Conservation (phyloP, 2,888 invertebrate genomes). For the Eilema griseolum region DNA sequence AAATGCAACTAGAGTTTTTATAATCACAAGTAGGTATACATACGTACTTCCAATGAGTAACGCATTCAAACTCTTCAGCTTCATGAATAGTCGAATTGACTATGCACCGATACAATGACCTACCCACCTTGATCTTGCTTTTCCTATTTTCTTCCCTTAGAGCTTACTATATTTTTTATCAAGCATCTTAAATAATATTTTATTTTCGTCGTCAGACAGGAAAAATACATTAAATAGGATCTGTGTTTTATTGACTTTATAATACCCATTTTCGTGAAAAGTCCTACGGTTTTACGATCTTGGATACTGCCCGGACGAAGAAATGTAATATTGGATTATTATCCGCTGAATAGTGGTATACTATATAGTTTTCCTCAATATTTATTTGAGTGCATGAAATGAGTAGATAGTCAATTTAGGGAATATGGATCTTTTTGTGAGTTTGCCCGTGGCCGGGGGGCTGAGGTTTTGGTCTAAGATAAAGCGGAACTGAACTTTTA, state of each 20-base stretch:
- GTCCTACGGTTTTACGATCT: neutral
- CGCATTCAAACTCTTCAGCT: neutral
- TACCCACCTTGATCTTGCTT: too few relatives aligned
- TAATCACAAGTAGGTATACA: neutral
- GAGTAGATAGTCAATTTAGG: too few relatives aligned
- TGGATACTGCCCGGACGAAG: neutral
- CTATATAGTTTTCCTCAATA: neutral
- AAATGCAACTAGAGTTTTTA: neutral
- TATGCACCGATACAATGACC: neutral
- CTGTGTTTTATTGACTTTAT: constrained; percentile 6
- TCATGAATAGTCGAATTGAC: neutral
- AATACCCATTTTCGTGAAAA: neutral
- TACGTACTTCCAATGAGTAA: neutral
- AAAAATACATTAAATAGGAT: neutral
- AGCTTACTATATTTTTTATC: neutral
- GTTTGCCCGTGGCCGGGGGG: too few relatives aligned
- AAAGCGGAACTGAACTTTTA: neutral
- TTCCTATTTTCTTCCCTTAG: too few relatives aligned
- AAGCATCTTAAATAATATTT: neutral
- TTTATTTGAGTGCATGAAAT: neutral
- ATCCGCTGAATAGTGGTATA: neutral
- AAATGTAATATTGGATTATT: constrained; percentile 4
- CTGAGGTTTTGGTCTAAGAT: neutral
- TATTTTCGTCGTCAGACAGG: neutral
- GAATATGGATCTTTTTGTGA: too few relatives aligned